phyloP scores from a whole-genome alignment of 2,797 vertebrate genomes.

The Calcarius lapponicus region DNA sequence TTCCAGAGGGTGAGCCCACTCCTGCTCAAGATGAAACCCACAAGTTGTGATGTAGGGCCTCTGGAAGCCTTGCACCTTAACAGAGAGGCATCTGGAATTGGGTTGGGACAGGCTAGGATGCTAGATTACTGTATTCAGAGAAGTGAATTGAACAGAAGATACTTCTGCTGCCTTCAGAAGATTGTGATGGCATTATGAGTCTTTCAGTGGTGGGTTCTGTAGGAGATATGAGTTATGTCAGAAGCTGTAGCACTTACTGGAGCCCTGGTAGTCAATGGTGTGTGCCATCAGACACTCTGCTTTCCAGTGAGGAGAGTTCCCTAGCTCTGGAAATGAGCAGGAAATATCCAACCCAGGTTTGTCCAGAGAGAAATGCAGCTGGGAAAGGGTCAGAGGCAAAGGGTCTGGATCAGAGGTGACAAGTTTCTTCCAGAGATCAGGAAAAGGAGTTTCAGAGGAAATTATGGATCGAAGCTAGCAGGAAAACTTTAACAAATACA shows the following conservation, averaged over 20 bases:
- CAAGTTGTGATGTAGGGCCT: background rate
- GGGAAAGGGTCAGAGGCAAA: background rate
- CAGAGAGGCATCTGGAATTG: background rate
- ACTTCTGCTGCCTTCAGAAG: background rate
- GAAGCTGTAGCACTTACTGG: background rate
- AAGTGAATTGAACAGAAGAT: background rate
- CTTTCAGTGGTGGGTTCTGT: background rate
- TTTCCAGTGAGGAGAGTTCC: background rate
- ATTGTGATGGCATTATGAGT: background rate
- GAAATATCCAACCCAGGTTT: background rate
- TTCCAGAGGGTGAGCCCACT: background rate
- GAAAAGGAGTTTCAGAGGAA: background rate
- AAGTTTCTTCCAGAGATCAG: background rate
- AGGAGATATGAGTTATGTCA: background rate
- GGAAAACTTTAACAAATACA: background rate
- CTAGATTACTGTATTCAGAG: background rate
- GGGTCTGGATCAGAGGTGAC: background rate
- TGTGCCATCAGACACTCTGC: background rate
- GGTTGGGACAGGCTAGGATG: background rate
- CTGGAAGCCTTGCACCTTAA: background rate
- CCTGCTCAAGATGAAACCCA: background rate
- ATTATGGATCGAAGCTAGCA: background rate
- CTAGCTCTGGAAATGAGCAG: background rate
- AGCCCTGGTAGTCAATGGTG: background rate
- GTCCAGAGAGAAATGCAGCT: background rate